A percentile compares a stretch with the other conserved stretches of the same genome.
Evolutionary conservation across 2,797 vertebrate species (phyloP).

Genomic region (Tokudaia muenninki): DNA sequence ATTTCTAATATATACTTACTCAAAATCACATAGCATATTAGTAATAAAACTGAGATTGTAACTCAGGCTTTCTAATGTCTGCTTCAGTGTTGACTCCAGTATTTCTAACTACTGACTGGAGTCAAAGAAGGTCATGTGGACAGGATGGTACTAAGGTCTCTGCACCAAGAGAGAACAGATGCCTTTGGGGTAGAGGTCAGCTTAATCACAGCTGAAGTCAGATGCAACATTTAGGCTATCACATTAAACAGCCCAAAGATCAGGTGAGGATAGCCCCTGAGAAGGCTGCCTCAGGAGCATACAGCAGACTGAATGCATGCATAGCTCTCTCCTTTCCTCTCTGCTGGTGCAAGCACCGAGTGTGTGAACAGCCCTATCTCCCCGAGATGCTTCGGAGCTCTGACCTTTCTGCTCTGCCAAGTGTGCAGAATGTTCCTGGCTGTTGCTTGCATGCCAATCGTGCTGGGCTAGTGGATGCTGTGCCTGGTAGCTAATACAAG

Average conservation of each 20-base stretch:
- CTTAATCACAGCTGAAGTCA: not conserved
- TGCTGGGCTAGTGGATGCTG: constrained; percentile 20
- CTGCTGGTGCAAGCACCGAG: no score
- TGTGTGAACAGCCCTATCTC: not conserved
- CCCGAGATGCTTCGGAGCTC: rapidly evolving
- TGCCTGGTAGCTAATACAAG: constrained; percentile 63
- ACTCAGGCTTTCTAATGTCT: not conserved
- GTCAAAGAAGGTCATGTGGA: not conserved
- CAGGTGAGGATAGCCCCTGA: not conserved
- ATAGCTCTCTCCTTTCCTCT: not conserved
- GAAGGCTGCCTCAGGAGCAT: not conserved
- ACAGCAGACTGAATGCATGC: rapidly evolving
- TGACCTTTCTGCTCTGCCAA: not conserved
- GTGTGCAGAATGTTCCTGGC: not conserved
- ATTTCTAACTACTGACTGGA: not conserved
- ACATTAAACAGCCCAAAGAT: not conserved
- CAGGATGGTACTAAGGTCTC: not conserved
- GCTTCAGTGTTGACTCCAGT: not conserved
- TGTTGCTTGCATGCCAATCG: not conserved
- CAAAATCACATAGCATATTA: not conserved
- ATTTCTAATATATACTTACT: not conserved
- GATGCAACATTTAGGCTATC: not conserved
- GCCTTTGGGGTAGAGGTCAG: not conserved
- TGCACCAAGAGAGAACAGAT: not conserved
- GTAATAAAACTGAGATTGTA: not conserved